Conservation (phyloP, 2,797 vertebrate species). For the Enteromius trimaculatus region DNA sequence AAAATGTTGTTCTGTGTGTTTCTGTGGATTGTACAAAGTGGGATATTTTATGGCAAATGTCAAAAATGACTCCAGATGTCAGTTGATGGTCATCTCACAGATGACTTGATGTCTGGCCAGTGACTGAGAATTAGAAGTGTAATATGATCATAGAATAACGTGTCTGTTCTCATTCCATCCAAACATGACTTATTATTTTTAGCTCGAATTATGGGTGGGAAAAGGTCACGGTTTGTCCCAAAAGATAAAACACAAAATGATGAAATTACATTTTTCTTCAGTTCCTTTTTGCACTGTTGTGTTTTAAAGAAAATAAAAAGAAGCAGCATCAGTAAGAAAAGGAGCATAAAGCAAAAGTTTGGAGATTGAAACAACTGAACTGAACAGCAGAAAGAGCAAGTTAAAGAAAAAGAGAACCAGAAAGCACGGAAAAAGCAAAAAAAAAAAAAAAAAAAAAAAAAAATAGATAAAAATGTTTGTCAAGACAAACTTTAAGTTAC, state of each 20-base stretch:
- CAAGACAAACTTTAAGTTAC: too few relatives aligned
- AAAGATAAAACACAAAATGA: slow-evolving; percentile 21
- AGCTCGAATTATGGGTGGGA: slow-evolving; percentile 1
- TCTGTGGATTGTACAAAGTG: background rate
- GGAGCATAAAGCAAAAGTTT: background rate
- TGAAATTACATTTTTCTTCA: slow-evolving; percentile 17
- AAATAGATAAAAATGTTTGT: too few relatives aligned
- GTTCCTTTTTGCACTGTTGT: background rate
- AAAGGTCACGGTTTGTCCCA: slow-evolving; percentile 26
- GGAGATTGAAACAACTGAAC: background rate
- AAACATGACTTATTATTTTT: slow-evolving; percentile 20
- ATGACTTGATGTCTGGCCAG: slow-evolving; percentile 19
- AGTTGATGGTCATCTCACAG: background rate
- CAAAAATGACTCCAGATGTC: slow-evolving; percentile 18
- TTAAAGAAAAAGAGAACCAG: background rate
- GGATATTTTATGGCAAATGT: background rate
- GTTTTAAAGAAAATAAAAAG: background rate
- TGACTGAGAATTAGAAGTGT: background rate
- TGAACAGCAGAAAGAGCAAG: background rate
- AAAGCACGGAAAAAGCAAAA: background rate
- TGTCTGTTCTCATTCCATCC: slow-evolving; percentile 10
- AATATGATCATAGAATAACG: slow-evolving; percentile 14
- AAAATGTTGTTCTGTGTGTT: background rate
- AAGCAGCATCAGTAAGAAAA: background rate
- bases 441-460: background rate